Conservation (phyloP, 2,797 vertebrate species). For the Ambastaia sidthimunki region DNA sequence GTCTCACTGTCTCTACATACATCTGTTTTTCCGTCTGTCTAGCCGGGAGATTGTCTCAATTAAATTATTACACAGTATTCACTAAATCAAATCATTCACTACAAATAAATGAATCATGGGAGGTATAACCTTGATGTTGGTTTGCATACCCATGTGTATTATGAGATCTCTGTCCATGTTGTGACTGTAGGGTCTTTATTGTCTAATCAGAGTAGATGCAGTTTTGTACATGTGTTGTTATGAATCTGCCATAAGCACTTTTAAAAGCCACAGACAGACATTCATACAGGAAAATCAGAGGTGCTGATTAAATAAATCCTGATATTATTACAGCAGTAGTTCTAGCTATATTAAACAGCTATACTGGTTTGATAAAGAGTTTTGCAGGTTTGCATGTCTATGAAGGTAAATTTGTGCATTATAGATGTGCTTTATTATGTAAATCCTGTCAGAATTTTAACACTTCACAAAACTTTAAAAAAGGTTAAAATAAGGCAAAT, state of each 20-base stretch:
- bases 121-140: constrained; percentile 12
- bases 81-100: constrained; percentile 27
- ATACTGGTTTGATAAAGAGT: constrained; percentile 32
- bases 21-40: not conserved
- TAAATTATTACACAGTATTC: constrained; percentile 17
- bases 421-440: not conserved
- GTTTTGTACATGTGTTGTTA: not conserved
- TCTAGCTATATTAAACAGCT: constrained; percentile 19
- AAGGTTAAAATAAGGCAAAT: no score
- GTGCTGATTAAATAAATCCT: constrained; percentile 2
- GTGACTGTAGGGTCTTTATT: constrained; percentile 4
- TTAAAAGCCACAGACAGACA: constrained; percentile 30
- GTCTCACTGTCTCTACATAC: not conserved
- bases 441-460: not conserved
- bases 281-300: constrained; percentile 39
- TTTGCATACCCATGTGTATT: not conserved
- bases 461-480: no score
- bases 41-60: constrained; percentile 25
- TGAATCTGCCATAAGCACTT: constrained; percentile 21
- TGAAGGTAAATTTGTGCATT: not conserved
- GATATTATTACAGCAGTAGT: constrained; percentile 33
- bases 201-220: constrained; percentile 23
- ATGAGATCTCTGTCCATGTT: constrained; percentile 10
- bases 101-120: constrained; percentile 8
- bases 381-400: constrained; percentile 13